A percentile compares a stretch with the other conserved stretches of the same genome.
Conservation (phyloP, 2,797 vertebrate genomes). For the Enteromius argenteus region DNA sequence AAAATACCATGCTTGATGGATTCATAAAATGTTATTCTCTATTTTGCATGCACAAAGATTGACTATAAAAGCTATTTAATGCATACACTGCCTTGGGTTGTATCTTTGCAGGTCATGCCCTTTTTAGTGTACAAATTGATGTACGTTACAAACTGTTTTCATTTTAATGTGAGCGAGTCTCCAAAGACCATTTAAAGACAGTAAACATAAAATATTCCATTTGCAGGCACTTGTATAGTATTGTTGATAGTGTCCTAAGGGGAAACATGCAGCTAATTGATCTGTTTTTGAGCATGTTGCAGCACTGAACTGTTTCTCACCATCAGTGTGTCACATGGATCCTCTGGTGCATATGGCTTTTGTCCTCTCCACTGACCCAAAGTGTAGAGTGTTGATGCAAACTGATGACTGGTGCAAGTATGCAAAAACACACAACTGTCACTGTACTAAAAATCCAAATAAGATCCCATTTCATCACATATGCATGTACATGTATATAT, state of each 20-base stretch:
- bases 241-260: slow-evolving; percentile 39
- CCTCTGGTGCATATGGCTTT: neutral
- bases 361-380: neutral
- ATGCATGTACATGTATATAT: no score
- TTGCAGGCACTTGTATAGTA: neutral
- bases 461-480: no score
- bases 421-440: neutral
- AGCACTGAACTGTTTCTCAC: slow-evolving; percentile 24
- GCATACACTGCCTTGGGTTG: neutral
- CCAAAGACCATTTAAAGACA: slow-evolving; percentile 10
- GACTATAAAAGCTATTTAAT: neutral
- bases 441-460: no score
- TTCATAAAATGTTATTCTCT: neutral
- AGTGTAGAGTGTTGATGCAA: neutral
- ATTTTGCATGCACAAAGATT: neutral
- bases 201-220: slow-evolving; percentile 27
- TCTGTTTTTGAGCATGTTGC: slow-evolving; percentile 20
- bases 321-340: slow-evolving; percentile 22
- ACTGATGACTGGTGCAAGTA: neutral
- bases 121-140: slow-evolving; percentile 15
- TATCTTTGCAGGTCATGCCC: slow-evolving; percentile 11
- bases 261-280: slow-evolving; percentile 18
- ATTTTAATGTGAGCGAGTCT: neutral
- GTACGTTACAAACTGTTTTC: neutral
- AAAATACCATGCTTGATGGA: neutral